Base-by-base conservation (phyloP, 35 echinoderm and acorn worm species). In the Ophioderma brevispina region DNA sequence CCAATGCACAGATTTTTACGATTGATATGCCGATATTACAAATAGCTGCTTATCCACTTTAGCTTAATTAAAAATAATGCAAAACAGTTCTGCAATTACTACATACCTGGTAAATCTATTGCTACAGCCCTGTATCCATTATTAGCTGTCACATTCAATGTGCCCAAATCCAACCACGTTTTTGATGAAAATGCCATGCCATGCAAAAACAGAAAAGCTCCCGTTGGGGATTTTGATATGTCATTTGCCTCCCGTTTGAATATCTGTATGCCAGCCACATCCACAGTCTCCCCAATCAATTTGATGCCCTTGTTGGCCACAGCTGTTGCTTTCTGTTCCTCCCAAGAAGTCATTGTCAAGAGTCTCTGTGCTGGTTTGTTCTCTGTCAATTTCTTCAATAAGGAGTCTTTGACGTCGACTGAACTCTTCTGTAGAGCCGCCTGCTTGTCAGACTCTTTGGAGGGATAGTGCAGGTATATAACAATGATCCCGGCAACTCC, bases 161-260 rank as follows among this genome's bases (percentile, higher is more conserved):
- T 95, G 35, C 97, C 97, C 17, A 99, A 77, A 6, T 93, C 87
- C 25, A 85, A 64, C 97, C 97, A 99, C n/a, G 97, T 99, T 41
- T 83, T 8, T 1, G 97, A 99, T 21, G 77, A 81, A 79, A 95
- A 99, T 11, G 0, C 78, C 83, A 70, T 70, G 36, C 97, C 97
- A 87, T 99, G 97, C 11, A 99, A 85, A 36, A 99, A 89, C 11
- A 99, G 33, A 33, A 99, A 38, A 6, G 36, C 84, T 40, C 97
- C 97, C 37, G 55, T 91, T 25, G 81, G 64, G 37, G 78, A 64
- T 2, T 70, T 70, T 8, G 6, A 6, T 15, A 70, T 30, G 59
- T 70, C 59, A 15, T 2, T 25, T 4, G 28, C 59, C 28, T 70
- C 59, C n/a, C 59, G 10, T 70, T 30, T 70, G 28, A 70, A 70